phyloP scores from a whole-genome alignment of 2,888 invertebrate genomes.

The Actias luna region DNA sequence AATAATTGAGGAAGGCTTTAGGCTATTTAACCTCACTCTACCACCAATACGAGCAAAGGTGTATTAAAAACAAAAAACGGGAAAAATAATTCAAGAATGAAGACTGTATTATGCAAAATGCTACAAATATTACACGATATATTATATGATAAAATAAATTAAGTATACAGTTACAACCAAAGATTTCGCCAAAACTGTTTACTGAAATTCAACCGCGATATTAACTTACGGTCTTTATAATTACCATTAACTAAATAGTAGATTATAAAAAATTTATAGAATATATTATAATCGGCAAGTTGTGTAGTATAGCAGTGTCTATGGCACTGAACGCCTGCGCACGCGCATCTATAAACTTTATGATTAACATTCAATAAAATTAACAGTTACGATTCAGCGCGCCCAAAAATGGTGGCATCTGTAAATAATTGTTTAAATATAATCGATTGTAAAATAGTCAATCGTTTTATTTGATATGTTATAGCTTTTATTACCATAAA shows the following conservation, averaged over 20 bases:
- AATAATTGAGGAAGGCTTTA: too few species aligned
- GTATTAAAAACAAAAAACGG: too few species aligned
- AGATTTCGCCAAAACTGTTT: too few species aligned
- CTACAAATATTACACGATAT: too few species aligned
- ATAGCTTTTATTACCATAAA: constrained; percentile 1
- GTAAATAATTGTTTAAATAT: constrained; percentile 13
- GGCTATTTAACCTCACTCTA: too few species aligned
- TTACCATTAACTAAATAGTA: not conserved
- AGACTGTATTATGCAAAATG: too few species aligned
- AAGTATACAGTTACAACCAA: too few species aligned
- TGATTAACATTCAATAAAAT: constrained; percentile 18
- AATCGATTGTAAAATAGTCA: constrained; percentile 21
- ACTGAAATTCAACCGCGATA: too few species aligned
- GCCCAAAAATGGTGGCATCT: constrained; percentile 15
- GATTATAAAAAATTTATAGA: not conserved
- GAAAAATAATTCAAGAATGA: too few species aligned
- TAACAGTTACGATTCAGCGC: constrained; percentile 15
- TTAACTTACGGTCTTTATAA: not conserved
- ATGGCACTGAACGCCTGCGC: constrained; percentile 1
- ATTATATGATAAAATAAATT: too few species aligned
- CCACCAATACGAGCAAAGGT: too few species aligned
- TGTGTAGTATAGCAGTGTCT: not conserved
- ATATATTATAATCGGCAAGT: not conserved
- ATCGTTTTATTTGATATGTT: constrained; percentile 23
- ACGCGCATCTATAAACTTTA: constrained; percentile 17